These are phyloP conservation scores for Menidia menidia DNA, from an alignment of 2,797 vertebrate species.

Conservation along the genomic window DNA sequence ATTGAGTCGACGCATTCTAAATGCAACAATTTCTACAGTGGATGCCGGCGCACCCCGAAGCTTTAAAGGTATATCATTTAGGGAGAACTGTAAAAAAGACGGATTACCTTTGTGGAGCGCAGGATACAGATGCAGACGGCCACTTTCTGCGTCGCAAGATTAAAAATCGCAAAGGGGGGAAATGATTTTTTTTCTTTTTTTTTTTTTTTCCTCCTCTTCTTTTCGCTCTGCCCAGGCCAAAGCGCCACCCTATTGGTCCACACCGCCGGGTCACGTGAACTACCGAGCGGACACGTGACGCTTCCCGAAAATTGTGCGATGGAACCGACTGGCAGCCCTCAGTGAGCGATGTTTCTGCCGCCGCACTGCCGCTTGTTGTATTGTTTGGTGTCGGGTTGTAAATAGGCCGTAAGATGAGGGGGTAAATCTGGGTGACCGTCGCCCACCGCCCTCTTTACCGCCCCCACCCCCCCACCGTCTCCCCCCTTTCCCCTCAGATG, in stretches of 20 bases:
- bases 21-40: background rate
- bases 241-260: slow-evolving; percentile 86
- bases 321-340: slow-evolving; percentile 62
- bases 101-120: slow-evolving; percentile 73
- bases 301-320: slow-evolving; percentile 71
- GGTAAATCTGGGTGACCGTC: slow-evolving; percentile 74
- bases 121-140: slow-evolving; percentile 61
- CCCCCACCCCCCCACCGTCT: background rate
- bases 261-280: slow-evolving; percentile 85
- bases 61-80: background rate
- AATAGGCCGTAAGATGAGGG: slow-evolving; percentile 76
- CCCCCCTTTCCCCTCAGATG: slow-evolving; percentile 19
- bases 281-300: slow-evolving; percentile 85
- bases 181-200: too few species aligned
- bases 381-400: slow-evolving; percentile 77
- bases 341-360: slow-evolving; percentile 69
- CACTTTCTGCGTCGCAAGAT: slow-evolving; percentile 77
- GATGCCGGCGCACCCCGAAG: background rate
- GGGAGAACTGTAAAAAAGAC: slow-evolving; percentile 17
- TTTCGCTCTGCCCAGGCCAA: slow-evolving; percentile 76
- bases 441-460: slow-evolving; percentile 30
- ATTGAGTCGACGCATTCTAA: slow-evolving; percentile 7
- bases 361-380: slow-evolving; percentile 55
- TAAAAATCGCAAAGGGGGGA: slow-evolving; percentile 83
- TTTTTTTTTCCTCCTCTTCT: slow-evolving; percentile 55